Percentiles rank a stretch among this genome's conserved stretches.
phyloP scores from a whole-genome alignment of 2,113 vertebrate species.

The Thinocorus orbignyianus region DNA sequence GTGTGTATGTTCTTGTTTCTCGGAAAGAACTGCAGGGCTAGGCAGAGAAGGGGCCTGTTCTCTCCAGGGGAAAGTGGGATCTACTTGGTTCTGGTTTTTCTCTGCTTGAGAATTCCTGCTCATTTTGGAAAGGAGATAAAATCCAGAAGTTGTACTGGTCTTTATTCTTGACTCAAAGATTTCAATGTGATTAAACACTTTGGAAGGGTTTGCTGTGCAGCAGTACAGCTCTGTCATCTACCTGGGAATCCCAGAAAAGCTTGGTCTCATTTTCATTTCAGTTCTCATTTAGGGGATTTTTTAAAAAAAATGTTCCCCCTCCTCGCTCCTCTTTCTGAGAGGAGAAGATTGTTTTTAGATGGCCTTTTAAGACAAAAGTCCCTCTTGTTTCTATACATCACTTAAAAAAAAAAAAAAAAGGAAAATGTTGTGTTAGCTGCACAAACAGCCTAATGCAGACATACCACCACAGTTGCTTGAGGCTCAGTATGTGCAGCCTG shows the following conservation, averaged over 20 bases:
- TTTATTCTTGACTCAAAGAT: not conserved
- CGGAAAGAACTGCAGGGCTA: not conserved
- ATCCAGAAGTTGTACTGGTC: not conserved
- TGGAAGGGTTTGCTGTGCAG: not conserved
- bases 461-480: not conserved
- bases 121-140: not conserved
- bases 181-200: not conserved
- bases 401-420: not conserved
- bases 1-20: not conserved
- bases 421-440: not conserved
- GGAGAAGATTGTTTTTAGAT: not conserved
- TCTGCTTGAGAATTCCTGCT: not conserved
- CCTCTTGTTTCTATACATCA: not conserved
- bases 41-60: not conserved
- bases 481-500: not conserved
- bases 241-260: slow-evolving; percentile 30
- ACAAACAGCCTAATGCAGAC: not conserved
- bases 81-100: not conserved
- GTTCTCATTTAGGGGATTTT: slow-evolving; percentile 8
- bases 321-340: not conserved
- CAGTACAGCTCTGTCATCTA: not conserved
- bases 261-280: not conserved
- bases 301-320: not conserved
- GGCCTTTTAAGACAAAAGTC: not conserved
- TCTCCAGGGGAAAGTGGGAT: not conserved